Percentiles rank a stretch among this genome's conserved stretches.
Conservation (phyloP, 2,888 invertebrate genomes). For the Beris chalybata region DNA sequence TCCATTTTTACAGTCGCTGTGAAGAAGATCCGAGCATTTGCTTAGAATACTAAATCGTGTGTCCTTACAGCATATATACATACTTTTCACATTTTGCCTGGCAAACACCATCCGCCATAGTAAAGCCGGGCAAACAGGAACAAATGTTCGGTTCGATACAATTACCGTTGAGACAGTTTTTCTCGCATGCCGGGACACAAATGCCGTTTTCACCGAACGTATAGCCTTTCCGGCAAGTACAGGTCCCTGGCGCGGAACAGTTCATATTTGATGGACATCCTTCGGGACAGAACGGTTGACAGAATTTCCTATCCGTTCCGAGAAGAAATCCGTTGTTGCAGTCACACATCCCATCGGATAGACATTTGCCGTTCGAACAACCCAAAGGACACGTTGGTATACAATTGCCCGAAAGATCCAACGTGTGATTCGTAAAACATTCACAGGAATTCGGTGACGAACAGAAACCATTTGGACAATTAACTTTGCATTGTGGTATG, state of each 20-base stretch:
- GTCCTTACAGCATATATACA: neutral
- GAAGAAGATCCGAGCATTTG: neutral
- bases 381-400: conserved; percentile 64
- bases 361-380: conserved; percentile 64
- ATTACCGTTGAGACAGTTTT: conserved; percentile 43
- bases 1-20: conserved; percentile 28
- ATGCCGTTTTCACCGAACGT: neutral
- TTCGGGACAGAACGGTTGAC: conserved; percentile 59
- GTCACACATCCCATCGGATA: conserved; percentile 60
- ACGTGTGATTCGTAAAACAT: neutral
- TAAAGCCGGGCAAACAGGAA: conserved; percentile 45
- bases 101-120: conserved; percentile 38
- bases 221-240: conserved; percentile 41
- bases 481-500: neutral
- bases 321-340: conserved; percentile 63
- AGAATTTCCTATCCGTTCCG: conserved; percentile 59
- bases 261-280: conserved; percentile 57
- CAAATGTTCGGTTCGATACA: conserved; percentile 47
- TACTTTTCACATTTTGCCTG: conserved; percentile 41
- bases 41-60: neutral
- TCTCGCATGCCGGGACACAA: conserved; percentile 32
- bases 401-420: conserved; percentile 53
- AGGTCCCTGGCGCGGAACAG: conserved; percentile 54
- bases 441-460: neutral
- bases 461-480: neutral